Conservation (phyloP, 2,113 vertebrate genomes). For the Phalacrocorax carbo region DNA sequence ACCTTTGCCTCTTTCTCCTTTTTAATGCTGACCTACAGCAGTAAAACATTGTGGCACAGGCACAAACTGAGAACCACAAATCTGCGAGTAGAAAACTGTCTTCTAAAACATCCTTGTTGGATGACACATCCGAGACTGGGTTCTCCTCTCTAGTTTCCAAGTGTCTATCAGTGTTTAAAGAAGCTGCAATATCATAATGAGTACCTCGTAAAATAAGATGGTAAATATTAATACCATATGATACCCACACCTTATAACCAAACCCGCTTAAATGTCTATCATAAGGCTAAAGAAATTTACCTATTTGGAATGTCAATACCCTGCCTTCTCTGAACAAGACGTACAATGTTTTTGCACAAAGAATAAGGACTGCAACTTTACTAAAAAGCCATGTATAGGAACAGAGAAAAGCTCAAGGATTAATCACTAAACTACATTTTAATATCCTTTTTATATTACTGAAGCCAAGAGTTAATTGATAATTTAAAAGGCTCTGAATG, state of each 20-base stretch:
- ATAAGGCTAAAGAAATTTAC: neutral
- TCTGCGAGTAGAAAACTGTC: neutral
- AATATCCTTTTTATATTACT: neutral
- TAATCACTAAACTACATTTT: constrained; percentile 23
- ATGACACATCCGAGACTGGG: neutral
- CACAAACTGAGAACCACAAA: neutral
- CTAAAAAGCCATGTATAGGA: neutral
- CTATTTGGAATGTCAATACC: neutral
- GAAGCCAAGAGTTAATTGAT: constrained; percentile 34
- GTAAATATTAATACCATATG: neutral
- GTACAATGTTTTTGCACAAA: neutral
- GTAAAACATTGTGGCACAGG: neutral
- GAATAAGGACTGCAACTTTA: constrained; percentile 16
- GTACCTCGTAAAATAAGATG: neutral
- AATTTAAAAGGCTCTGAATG: constrained; percentile 7
- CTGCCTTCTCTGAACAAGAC: constrained; percentile 7
- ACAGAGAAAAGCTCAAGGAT: neutral
- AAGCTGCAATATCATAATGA: neutral
- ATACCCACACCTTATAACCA: neutral
- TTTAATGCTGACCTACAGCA: neutral
- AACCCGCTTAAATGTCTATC: neutral
- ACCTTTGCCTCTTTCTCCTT: neutral
- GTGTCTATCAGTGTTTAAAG: neutral
- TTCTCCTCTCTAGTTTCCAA: neutral
- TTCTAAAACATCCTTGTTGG: neutral